phyloP scores from a whole-genome alignment of 2,888 invertebrate genomes.

The Ephialtes manifestator region DNA sequence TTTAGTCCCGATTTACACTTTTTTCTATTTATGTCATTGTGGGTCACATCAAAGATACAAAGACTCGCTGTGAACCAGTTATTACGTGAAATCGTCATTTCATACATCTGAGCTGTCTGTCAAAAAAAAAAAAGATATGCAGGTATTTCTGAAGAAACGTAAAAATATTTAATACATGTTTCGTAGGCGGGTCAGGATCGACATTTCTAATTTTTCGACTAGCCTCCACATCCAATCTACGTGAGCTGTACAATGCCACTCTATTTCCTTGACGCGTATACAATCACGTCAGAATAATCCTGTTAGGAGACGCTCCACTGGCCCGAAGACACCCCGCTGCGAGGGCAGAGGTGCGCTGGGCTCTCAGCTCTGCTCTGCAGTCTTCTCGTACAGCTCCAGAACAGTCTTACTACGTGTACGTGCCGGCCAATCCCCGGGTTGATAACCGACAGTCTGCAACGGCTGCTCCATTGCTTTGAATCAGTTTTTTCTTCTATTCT shows the following conservation, averaged over 20 bases:
- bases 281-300: conserved; percentile 85
- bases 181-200: conserved; percentile 69
- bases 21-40: neutral
- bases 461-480: conserved; percentile 38
- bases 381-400: conserved; percentile 30
- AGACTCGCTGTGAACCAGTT: neutral
- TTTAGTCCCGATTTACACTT: conserved; percentile 12
- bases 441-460: conserved; percentile 60
- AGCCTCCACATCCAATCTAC: conserved; percentile 54
- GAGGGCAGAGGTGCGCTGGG: conserved; percentile 71
- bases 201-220: conserved; percentile 79
- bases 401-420: conserved; percentile 40
- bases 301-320: conserved; percentile 83
- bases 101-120: conserved; percentile 33
- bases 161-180: conserved; percentile 75
- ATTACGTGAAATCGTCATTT: neutral
- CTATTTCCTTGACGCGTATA: conserved; percentile 85
- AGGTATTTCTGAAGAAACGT: conserved; percentile 65
- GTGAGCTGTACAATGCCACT: conserved; percentile 80
- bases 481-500: conserved; percentile 36
- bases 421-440: conserved; percentile 56
- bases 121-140: conserved; percentile 43
- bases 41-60: neutral
- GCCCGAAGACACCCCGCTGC: conserved; percentile 80
- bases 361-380: conserved; percentile 48